Evolutionary conservation across 1,140 invertebrate species (phyloP).

Genomic region (Lordiphosa collinella): DNA sequence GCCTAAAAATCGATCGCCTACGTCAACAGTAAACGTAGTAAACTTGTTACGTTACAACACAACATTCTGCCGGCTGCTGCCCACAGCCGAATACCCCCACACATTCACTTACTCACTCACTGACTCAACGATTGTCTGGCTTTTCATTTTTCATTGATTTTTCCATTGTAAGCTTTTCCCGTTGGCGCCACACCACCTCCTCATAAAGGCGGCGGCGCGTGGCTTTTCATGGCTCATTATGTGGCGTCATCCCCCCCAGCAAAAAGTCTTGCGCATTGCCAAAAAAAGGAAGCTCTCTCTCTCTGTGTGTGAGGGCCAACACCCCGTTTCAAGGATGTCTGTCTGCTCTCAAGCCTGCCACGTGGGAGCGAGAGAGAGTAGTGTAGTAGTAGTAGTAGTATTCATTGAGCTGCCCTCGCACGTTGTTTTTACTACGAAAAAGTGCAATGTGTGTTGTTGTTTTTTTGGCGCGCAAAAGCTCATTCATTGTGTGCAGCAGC

Average conservation of each 20-base stretch:
- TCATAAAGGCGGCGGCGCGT: conserved; percentile 49
- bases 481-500: conserved; percentile 10
- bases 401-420: conserved; percentile 27
- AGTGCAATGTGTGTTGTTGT: no score
- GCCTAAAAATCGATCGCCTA: conserved; percentile 69
- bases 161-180: conserved; percentile 2
- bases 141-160: conserved; percentile 40
- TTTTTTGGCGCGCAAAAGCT: conserved; percentile 44
- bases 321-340: conserved; percentile 67
- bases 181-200: neutral
- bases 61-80: conserved; percentile 2
- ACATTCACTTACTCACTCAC: conserved; percentile 11
- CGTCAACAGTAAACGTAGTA: conserved; percentile 75
- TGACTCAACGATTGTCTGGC: conserved; percentile 16
- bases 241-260: conserved; percentile 56
- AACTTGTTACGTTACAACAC: conserved; percentile 41
- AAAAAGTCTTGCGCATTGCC: conserved; percentile 43
- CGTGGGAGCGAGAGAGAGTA: no score
- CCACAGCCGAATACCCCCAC: conserved; percentile 12
- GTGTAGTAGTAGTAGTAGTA: no score
- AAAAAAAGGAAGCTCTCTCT: conserved; percentile 25
- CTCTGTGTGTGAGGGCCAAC: conserved; percentile 26
- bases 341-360: conserved; percentile 60
- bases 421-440: neutral
- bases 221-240: conserved; percentile 19